Percentiles rank a stretch among this genome's conserved stretches.
Evolutionary conservation across 2,797 vertebrate species (phyloP).

Genomic region (Astyanax mexicanus): DNA sequence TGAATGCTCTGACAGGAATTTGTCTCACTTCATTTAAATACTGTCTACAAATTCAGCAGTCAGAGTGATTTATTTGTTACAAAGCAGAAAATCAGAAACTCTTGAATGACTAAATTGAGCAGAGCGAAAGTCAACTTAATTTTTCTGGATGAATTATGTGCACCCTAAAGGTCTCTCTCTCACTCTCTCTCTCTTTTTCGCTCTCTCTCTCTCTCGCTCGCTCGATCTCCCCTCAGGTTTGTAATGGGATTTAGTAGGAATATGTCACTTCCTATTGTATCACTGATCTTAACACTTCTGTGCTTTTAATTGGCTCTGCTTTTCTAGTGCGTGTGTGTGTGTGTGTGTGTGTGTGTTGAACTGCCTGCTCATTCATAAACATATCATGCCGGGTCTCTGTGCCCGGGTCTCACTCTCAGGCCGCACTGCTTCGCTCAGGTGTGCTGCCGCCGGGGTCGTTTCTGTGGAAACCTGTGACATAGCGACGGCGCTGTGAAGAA

Average conservation of each 20-base stretch:
- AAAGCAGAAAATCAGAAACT: background rate
- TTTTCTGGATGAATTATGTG: background rate
- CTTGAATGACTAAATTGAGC: background rate
- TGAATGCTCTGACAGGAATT: no score
- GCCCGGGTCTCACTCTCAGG: conserved; percentile 51
- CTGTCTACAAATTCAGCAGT: no score
- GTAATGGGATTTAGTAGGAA: background rate
- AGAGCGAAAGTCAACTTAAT: background rate
- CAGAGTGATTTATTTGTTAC: background rate
- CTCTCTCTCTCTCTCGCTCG: background rate
- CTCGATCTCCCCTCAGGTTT: background rate
- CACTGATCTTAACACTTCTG: background rate
- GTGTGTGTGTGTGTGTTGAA: background rate
- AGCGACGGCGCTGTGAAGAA: no score
- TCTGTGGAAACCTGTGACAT: conserved; percentile 42
- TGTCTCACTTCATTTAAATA: no score
- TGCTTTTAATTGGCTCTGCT: background rate
- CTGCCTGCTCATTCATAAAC: conserved; percentile 60
- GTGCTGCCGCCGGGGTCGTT: conserved; percentile 38
- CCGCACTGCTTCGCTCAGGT: conserved; percentile 30
- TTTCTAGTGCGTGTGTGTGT: conserved; percentile 13
- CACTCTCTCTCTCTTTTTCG: background rate
- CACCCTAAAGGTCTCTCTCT: background rate
- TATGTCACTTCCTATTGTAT: background rate
- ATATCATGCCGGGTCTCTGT: conserved; percentile 52